Evolutionary conservation across 2,797 vertebrate genomes (phyloP), one percentile per base, ranked within the genome.

Genomic region (Pipistrellus pipistrellus): DNA sequence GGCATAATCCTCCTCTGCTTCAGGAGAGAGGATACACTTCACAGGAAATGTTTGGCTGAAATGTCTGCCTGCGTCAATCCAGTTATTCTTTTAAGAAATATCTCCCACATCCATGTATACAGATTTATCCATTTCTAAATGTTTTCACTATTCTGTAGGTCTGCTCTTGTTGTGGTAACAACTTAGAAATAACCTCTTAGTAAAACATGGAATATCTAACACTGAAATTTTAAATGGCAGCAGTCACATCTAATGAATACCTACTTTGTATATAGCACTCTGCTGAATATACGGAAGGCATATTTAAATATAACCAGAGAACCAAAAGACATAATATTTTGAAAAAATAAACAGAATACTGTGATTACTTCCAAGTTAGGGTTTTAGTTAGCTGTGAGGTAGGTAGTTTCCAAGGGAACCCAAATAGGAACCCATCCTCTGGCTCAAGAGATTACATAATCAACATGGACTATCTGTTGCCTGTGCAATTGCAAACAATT

Each of bases 21-120:
- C 85, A 80, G 66, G 59, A 91, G 23, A 91, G 55, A 96, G 41
- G 27, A 91, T 78, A 57, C 75, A 90, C 62, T 95, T 96, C 62
- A 96, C 92, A 95, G 85, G 90, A 95, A 96, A 89, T 85, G 55
- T 88, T 57, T 94, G 85, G 55, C 75, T 94, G n/a, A 91, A 90
- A 82, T 77, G 15, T 88, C 88, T 86, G 59, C 23, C 77, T 62
- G 44, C 86, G 46, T 27, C 68, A 87, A 92, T 85, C 66, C 20
- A 90, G n/a, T 81, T 82, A 88, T 27, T 38, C 59, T 96, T 80
- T 87, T 91, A 93, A 92, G 55, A 95, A 93, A 90, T 84, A 89
- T 92, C 64, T 85, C 5, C 72, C 51, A 88, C 64, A 96, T 75
- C 64, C 69, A 91, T 85, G 87, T 82, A 82, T 25, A 82, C 90